These are phyloP conservation scores for Syngnathoides biaculeatus DNA, from an alignment of 2,113 vertebrate species.

Conservation along the genomic window DNA sequence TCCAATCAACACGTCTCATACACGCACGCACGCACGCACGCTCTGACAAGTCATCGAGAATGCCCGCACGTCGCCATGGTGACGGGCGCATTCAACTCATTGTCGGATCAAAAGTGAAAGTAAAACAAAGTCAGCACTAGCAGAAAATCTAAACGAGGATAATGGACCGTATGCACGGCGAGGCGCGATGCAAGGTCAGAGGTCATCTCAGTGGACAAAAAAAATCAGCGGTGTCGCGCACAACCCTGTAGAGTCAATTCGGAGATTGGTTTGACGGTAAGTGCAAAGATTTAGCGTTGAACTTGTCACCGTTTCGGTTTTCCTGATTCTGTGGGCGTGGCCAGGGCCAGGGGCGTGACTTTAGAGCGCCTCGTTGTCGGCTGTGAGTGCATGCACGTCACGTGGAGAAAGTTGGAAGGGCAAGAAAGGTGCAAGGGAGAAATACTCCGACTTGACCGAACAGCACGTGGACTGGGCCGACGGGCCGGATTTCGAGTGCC, in stretches of 20 bases:
- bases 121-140: slow-evolving; percentile 50
- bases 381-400: too few relatives aligned
- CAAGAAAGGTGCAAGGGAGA: too few relatives aligned
- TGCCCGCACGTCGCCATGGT: slow-evolving; percentile 29
- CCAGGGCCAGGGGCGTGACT: too few relatives aligned
- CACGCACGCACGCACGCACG: slow-evolving; percentile 57
- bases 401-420: too few relatives aligned
- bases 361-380: too few relatives aligned
- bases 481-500: too few relatives aligned
- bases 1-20: slow-evolving; percentile 65
- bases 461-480: too few relatives aligned
- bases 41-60: slow-evolving; percentile 64
- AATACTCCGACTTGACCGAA: too few relatives aligned
- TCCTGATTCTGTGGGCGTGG: too few relatives aligned
- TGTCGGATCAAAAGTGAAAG: slow-evolving; percentile 61
- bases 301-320: too few relatives aligned
- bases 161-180: neutral
- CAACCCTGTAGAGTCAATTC: neutral
- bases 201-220: neutral
- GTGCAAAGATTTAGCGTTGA: too few relatives aligned
- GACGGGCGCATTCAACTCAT: slow-evolving; percentile 54
- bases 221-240: neutral
- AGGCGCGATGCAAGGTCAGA: neutral
- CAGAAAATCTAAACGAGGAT: slow-evolving; percentile 52
- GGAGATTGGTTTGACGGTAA: too few relatives aligned